phyloP scores from a whole-genome alignment of 2,113 vertebrate species.

The Oenanthe melanoleuca region DNA sequence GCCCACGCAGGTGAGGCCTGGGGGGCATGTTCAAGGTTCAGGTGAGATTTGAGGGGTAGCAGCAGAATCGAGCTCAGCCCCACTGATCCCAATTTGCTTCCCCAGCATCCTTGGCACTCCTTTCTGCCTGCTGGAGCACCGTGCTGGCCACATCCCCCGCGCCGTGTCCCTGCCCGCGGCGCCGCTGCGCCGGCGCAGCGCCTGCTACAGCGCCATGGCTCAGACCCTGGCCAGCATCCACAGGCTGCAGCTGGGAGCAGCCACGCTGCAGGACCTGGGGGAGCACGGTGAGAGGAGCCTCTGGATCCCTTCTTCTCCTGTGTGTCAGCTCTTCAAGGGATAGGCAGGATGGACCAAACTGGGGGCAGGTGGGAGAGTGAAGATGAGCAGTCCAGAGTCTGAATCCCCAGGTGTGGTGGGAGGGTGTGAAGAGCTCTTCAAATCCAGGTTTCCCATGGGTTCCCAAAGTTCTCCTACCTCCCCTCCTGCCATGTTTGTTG shows the following conservation, averaged over 20 bases:
- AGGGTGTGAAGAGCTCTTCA: not conserved
- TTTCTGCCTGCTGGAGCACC: conserved; percentile 82
- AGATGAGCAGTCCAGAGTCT: not conserved
- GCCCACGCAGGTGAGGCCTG: not conserved
- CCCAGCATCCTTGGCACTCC: conserved; percentile 76
- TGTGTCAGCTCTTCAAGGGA: not conserved
- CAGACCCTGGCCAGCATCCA: conserved; percentile 79
- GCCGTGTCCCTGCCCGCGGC: conserved; percentile 71
- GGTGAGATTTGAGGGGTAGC: not conserved
- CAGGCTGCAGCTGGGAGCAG: conserved; percentile 63
- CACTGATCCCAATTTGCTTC: not conserved
- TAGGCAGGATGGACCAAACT: not conserved
- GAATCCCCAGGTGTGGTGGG: not conserved
- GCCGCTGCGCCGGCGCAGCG: conserved; percentile 45
- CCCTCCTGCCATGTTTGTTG: not conserved
- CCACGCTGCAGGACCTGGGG: conserved; percentile 61
- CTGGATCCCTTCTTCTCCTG: not conserved
- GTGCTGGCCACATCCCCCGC: conserved; percentile 72
- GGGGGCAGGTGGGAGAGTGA: not conserved
- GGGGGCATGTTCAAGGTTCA: rapidly evolving
- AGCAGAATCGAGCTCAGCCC: not conserved
- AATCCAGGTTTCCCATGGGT: not conserved
- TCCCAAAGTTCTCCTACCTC: not conserved
- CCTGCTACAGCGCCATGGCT: conserved; percentile 76
- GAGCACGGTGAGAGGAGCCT: conserved; percentile 65